phyloP scores from a whole-genome alignment of 1,140 invertebrate species.

The Triops longicaudatus region DNA sequence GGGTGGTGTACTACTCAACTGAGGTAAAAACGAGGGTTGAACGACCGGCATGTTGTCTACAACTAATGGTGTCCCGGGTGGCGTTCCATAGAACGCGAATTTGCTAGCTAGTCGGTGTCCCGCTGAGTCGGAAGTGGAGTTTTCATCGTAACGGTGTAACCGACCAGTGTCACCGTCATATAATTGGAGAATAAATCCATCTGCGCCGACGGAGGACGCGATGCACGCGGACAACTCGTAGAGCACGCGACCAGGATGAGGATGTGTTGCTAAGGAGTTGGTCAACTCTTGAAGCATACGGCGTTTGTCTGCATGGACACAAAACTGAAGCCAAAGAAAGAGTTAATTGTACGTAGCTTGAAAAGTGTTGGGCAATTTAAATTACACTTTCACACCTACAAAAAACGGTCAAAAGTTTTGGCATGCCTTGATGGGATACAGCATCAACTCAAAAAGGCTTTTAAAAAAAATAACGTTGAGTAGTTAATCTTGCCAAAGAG shows the following conservation, averaged over 20 bases:
- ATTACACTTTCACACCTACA: too few species aligned
- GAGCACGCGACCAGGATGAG: constrained; percentile 49
- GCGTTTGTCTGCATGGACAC: constrained; percentile 53
- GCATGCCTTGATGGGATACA: too few species aligned
- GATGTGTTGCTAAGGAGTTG: constrained; percentile 43
- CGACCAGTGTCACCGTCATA: constrained; percentile 38
- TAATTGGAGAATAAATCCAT: constrained; percentile 48
- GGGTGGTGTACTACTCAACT: not conserved
- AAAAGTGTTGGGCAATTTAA: too few species aligned
- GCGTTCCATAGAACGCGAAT: not conserved
- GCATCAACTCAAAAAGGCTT: too few species aligned
- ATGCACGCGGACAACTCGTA: constrained; percentile 53
- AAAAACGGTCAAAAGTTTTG: too few species aligned
- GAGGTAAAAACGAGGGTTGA: not conserved
- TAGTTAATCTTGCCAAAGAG: too few species aligned
- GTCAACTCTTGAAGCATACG: constrained; percentile 53
- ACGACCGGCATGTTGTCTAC: not conserved
- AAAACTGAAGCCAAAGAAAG: constrained; percentile 40
- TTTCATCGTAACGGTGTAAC: constrained; percentile 35
- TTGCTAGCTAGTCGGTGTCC: not conserved
- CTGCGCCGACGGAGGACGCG: constrained; percentile 49
- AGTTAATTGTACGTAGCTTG: too few species aligned
- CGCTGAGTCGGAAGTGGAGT: not conserved
- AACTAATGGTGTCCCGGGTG: not conserved
- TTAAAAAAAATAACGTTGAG: too few species aligned